Base-by-base conservation (phyloP, 2,888 invertebrate species). In the Phyllotreta cruciferae region DNA sequence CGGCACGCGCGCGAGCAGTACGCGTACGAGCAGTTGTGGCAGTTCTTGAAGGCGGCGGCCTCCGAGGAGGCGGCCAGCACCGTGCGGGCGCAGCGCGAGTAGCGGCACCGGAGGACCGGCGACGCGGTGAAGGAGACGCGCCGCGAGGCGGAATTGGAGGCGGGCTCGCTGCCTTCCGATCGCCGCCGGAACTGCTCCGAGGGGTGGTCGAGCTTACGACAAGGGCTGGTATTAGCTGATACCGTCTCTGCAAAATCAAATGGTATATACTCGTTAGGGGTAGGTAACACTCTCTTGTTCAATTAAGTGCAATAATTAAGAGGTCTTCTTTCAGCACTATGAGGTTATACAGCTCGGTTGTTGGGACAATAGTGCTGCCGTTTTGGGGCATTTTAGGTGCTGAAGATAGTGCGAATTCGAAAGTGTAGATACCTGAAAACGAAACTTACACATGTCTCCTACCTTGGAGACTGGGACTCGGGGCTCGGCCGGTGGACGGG, bases 1-100 rank as follows among this genome's bases (percentile, higher is more conserved):
- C 98, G 87, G 80, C 97, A 98, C 75, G 92, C 90, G 65, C 93
- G 87, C 66, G 94, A 93, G 83, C 98, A 98, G 82, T 98, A 98
- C 76, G 92, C 89, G 77, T 95, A 94, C 71, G 93, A 91, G 83
- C 98, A 98, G 81, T 97, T 96, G 83, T 96, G 96, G 82, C 95
- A 96, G 73, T 92, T 92, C 81, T 96, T 96, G 84, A 90, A 97
- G 74, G 87, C 86, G 72, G 88, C 85, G 71, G 92, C 89, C 65
- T 96, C 96, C 72, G 93, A 91, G 63, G 87, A 84, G 61, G 91
- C 80, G 1, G 87, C 87, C 52, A 91, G 86, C 62, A 88, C 86
- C 62, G 90, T 88, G 71, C 86, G 85, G 42, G 77, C 79, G 82
- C 95, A 94, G 79, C 92, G 91, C 8, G 91, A 90, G 82, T 91